Percentiles rank a stretch among this genome's conserved stretches.
These are phyloP conservation scores for Sebastes trivittatus DNA, from an alignment of 2,797 vertebrate genomes.

Conservation along the genomic window DNA sequence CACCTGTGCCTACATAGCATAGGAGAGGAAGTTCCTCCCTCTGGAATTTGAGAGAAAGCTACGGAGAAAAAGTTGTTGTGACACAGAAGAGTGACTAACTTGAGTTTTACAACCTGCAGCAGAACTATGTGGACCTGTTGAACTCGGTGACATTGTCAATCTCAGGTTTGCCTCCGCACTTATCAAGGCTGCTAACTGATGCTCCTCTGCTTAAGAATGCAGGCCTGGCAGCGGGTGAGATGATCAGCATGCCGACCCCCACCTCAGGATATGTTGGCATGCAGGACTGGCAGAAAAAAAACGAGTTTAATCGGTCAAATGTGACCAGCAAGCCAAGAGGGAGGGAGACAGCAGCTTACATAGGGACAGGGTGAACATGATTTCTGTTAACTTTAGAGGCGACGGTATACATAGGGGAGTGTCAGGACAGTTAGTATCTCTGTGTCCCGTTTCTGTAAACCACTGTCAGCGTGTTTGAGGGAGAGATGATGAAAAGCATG, in stretches of 20 bases:
- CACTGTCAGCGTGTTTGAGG: not conserved
- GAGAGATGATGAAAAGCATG: not conserved
- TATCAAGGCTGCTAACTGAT: conserved; percentile 30
- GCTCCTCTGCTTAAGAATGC: conserved; percentile 16
- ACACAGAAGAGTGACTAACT: not conserved
- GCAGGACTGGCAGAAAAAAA: conserved; percentile 8
- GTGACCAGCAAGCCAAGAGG: conserved; percentile 13
- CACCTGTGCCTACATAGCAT: not conserved
- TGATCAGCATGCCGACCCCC: conserved; percentile 18
- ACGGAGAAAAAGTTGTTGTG: not conserved
- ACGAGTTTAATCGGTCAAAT: conserved; percentile 28
- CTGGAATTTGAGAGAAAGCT: not conserved
- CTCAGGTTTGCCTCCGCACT: not conserved
- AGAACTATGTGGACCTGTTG: not conserved
- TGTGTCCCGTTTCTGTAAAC: not conserved
- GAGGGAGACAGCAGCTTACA: not conserved
- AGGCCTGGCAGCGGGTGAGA: not conserved
- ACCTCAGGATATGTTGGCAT: conserved; percentile 17
- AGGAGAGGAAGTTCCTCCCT: not conserved
- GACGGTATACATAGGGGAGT: not conserved
- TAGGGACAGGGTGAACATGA: not conserved
- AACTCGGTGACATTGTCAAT: not conserved
- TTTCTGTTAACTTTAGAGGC: not conserved
- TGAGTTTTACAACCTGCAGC: not conserved
- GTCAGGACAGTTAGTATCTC: not conserved